Evolutionary conservation across 2,888 invertebrate genomes (phyloP).

Genomic region (Agrotis puta): DNA sequence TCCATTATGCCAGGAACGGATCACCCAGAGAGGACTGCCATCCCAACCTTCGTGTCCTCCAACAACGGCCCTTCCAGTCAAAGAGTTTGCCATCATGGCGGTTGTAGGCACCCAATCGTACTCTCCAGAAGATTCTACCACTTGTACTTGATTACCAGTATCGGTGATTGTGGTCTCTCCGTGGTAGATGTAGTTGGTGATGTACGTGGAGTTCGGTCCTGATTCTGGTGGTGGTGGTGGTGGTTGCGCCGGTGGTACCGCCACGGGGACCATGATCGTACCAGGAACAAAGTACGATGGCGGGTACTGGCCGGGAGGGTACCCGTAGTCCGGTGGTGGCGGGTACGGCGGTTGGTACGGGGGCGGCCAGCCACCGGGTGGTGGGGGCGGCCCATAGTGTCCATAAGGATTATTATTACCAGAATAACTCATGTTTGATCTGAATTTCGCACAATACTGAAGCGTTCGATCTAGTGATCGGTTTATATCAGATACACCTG

Average conservation of each 20-base stretch:
- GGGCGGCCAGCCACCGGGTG: constrained; percentile 54
- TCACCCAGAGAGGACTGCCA: constrained; percentile 88
- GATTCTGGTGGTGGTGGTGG: constrained; percentile 48
- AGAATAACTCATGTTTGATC: constrained; percentile 79
- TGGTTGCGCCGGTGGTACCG: constrained; percentile 68
- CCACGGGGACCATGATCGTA: constrained; percentile 82
- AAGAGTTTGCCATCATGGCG: constrained; percentile 77
- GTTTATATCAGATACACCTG: constrained; percentile 59
- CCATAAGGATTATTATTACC: constrained; percentile 48
- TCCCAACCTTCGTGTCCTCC: constrained; percentile 89
- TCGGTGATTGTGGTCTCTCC: constrained; percentile 74
- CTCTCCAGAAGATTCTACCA: constrained; percentile 83
- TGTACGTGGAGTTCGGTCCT: constrained; percentile 75
- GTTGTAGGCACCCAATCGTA: constrained; percentile 86
- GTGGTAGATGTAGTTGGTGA: constrained; percentile 87
- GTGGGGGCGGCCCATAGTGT: constrained; percentile 74
- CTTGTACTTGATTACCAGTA: constrained; percentile 71
- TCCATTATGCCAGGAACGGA: constrained; percentile 85
- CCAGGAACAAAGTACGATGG: constrained; percentile 84
- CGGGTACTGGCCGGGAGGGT: constrained; percentile 63
- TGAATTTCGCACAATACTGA: constrained; percentile 54
- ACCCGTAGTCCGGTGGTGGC: constrained; percentile 69
- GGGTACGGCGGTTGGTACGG: constrained; percentile 48
- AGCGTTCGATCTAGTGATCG: constrained; percentile 11
- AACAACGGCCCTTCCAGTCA: constrained; percentile 84